These are phyloP conservation scores for Tenebrio molitor DNA, from an alignment of 1,140 invertebrate species.

Conservation along the genomic window DNA sequence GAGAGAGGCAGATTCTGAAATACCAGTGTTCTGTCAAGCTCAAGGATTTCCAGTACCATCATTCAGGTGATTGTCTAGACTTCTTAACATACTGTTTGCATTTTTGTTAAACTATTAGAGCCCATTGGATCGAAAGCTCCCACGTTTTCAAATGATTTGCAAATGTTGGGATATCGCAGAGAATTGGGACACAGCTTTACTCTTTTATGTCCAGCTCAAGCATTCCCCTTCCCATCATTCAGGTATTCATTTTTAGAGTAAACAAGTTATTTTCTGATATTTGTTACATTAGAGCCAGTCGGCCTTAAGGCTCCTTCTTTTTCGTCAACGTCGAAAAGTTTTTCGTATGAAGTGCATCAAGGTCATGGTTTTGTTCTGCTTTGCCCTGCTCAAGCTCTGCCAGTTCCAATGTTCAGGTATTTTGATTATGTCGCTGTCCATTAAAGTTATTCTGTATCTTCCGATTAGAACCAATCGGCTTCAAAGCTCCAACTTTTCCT, in stretches of 20 bases:
- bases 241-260: slow-evolving; percentile 70
- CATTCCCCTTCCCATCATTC: slow-evolving; percentile 77
- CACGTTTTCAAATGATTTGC: slow-evolving; percentile 71
- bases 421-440: background rate
- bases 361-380: slow-evolving; percentile 70
- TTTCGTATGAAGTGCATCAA: slow-evolving; percentile 68
- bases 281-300: slow-evolving; percentile 71
- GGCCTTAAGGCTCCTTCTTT: slow-evolving; percentile 79
- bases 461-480: slow-evolving; percentile 75
- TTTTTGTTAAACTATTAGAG: slow-evolving; percentile 65
- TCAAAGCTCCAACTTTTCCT: slow-evolving; percentile 77
- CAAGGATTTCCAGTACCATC: slow-evolving; percentile 69
- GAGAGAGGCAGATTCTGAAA: slow-evolving; percentile 50
- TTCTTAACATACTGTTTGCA: background rate
- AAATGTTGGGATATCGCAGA: slow-evolving; percentile 68
- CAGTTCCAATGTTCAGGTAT: slow-evolving; percentile 71
- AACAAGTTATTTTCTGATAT: slow-evolving; percentile 40
- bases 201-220: slow-evolving; percentile 78
- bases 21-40: slow-evolving; percentile 72
- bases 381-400: slow-evolving; percentile 72
- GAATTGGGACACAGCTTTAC: slow-evolving; percentile 68
- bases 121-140: slow-evolving; percentile 73
- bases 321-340: slow-evolving; percentile 71
- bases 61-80: slow-evolving; percentile 67
- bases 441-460: slow-evolving; percentile 10